These are phyloP conservation scores for Oscheius sp. DNA, from an alignment of 1,140 invertebrate genomes.

Conservation along the genomic window DNA sequence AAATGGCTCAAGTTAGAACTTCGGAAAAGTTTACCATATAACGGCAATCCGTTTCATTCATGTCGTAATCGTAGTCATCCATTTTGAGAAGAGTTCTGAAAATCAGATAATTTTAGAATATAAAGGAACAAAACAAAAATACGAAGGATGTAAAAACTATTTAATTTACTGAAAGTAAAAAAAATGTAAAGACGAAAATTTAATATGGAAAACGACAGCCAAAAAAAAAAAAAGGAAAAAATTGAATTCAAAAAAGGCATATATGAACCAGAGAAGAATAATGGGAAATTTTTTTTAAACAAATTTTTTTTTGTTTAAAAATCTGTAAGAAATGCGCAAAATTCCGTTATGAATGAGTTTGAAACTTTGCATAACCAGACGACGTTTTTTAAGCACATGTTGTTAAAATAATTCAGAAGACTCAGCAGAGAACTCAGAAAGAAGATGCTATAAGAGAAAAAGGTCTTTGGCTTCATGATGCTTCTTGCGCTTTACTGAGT, in stretches of 20 bases:
- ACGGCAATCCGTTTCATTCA: neutral
- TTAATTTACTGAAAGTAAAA: neutral
- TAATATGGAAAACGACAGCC: neutral
- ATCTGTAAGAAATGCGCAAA: too few relatives aligned
- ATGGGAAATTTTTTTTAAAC: too few relatives aligned
- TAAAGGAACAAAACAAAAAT: neutral
- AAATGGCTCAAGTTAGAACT: neutral
- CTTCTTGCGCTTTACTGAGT: too few relatives aligned
- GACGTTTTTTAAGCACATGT: too few relatives aligned
- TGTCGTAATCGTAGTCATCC: constrained; percentile 5
- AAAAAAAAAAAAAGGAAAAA: neutral
- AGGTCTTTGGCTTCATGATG: too few relatives aligned
- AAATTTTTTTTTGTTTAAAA: too few relatives aligned
- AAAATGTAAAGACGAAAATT: neutral
- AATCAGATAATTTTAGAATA: neutral
- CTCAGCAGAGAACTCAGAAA: too few relatives aligned
- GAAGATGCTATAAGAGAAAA: too few relatives aligned
- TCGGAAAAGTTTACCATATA: neutral
- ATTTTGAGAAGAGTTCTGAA: neutral
- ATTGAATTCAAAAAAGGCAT: neutral
- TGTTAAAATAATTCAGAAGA: too few relatives aligned
- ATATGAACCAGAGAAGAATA: too few relatives aligned
- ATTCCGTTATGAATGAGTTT: too few relatives aligned
- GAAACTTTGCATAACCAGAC: too few relatives aligned
- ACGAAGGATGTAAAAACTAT: neutral